Percentiles rank a stretch among this genome's conserved stretches.
These are phyloP conservation scores for Paguma larvata DNA, from an alignment of 2,797 vertebrate species.

Conservation along the genomic window DNA sequence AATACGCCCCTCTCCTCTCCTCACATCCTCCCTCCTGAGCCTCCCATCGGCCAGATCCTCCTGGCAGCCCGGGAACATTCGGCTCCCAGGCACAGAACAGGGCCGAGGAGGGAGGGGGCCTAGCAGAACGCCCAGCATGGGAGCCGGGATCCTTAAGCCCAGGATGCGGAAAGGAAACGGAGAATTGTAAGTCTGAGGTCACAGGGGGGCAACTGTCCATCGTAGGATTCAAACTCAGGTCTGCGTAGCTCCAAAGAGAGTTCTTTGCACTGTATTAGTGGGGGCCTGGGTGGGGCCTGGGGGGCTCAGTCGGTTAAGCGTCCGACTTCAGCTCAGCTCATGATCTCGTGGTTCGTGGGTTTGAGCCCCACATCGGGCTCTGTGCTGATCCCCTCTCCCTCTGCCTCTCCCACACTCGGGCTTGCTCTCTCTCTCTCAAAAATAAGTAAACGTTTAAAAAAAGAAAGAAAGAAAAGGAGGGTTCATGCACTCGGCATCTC, in stretches of 20 bases:
- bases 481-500: not conserved
- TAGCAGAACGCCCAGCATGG: not conserved
- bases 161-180: not conserved
- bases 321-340: no score
- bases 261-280: not conserved
- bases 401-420: no score
- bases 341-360: no score
- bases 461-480: no score
- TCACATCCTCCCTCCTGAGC: accelerated
- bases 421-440: no score
- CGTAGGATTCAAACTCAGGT: not conserved
- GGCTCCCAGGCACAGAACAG: not conserved
- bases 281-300: no score
- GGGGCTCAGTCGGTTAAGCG: no score
- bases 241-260: not conserved
- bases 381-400: no score
- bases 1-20: not conserved
- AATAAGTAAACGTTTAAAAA: no score
- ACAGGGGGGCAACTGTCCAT: not conserved
- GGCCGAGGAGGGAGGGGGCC: not conserved
- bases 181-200: not conserved
- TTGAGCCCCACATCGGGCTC: no score
- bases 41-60: not conserved
- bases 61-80: not conserved
- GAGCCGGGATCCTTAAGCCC: not conserved